phyloP scores from a whole-genome alignment of 2,797 vertebrate genomes.

The Poeciliopsis gracilis region DNA sequence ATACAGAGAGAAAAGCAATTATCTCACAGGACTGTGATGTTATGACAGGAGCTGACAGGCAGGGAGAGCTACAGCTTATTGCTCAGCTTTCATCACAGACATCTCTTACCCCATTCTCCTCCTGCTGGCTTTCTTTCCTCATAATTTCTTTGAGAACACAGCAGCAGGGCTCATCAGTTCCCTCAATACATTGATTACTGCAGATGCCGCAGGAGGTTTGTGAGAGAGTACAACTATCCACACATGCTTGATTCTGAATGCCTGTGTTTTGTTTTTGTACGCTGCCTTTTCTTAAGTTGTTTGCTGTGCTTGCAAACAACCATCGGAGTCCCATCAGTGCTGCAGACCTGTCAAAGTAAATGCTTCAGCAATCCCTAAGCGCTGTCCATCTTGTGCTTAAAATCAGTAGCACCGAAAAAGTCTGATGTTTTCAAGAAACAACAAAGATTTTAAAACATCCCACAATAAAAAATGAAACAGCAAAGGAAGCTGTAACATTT shows the following conservation, averaged over 20 bases:
- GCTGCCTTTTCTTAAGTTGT: constrained; percentile 31
- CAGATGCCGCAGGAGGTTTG: constrained; percentile 31
- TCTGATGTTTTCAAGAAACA: constrained; percentile 35
- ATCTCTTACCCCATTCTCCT: constrained; percentile 32
- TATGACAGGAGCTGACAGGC: constrained; percentile 71
- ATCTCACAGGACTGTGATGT: constrained; percentile 63
- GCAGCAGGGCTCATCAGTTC: constrained; percentile 42
- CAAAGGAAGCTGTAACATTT: constrained; percentile 21
- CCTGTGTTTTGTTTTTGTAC: constrained; percentile 17
- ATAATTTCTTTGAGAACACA: constrained; percentile 52
- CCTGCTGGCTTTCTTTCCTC: constrained; percentile 33
- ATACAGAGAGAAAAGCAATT: constrained; percentile 66
- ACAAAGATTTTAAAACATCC: constrained; percentile 27
- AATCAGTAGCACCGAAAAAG: constrained; percentile 43
- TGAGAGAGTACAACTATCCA: constrained; percentile 8
- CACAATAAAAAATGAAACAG: constrained; percentile 26
- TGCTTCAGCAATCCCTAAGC: constrained; percentile 51
- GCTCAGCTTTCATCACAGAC: constrained; percentile 70
- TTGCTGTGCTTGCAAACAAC: constrained; percentile 21
- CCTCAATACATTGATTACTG: constrained; percentile 56
- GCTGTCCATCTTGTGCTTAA: constrained; percentile 55
- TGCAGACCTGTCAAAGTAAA: constrained; percentile 56
- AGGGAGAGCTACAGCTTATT: constrained; percentile 72
- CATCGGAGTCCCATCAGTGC: constrained; percentile 24
- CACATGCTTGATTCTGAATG: constrained; percentile 21